Percentiles rank a stretch among this genome's conserved stretches.
phyloP scores from a whole-genome alignment of 2,888 invertebrate species.

The Nipponacmea schrenckii region DNA sequence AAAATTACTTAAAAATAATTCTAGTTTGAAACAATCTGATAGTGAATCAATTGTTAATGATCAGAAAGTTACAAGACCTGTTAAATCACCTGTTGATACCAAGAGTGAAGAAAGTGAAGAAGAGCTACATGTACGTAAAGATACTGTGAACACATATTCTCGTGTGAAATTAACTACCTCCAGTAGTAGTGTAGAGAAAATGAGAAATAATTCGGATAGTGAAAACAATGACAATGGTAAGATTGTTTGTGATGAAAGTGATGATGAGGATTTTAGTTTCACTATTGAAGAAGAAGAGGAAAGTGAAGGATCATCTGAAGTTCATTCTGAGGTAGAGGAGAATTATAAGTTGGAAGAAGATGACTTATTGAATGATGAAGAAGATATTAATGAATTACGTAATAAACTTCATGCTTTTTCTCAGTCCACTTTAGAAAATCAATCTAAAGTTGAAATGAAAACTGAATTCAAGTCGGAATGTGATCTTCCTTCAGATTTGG shows the following conservation, averaged over 20 bases:
- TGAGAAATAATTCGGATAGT: not conserved
- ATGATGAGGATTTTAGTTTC: conserved; percentile 15
- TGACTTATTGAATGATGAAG: conserved; percentile 10
- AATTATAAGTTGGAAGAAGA: not conserved
- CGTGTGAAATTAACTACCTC: conserved; percentile 11
- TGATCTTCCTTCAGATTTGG: not conserved
- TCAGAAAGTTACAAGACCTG: no score
- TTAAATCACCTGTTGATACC: not conserved
- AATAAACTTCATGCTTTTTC: not conserved
- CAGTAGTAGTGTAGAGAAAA: not conserved
- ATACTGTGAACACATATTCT: conserved; percentile 24
- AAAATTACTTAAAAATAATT: not conserved
- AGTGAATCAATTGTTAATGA: no score
- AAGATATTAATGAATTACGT: not conserved
- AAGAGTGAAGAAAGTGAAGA: conserved; percentile 14
- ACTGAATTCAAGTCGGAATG: not conserved
- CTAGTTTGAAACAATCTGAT: not conserved
- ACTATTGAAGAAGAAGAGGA: conserved; percentile 20
- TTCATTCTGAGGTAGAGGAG: not conserved
- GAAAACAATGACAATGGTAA: conserved; percentile 5
- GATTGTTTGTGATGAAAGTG: conserved; percentile 10
- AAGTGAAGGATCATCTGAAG: conserved; percentile 6
- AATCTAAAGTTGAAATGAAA: not conserved
- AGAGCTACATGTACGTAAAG: conserved; percentile 22
- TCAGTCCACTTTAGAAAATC: not conserved